Conservation (phyloP, 2,797 vertebrate genomes). For the Pangasius mekongensis region DNA sequence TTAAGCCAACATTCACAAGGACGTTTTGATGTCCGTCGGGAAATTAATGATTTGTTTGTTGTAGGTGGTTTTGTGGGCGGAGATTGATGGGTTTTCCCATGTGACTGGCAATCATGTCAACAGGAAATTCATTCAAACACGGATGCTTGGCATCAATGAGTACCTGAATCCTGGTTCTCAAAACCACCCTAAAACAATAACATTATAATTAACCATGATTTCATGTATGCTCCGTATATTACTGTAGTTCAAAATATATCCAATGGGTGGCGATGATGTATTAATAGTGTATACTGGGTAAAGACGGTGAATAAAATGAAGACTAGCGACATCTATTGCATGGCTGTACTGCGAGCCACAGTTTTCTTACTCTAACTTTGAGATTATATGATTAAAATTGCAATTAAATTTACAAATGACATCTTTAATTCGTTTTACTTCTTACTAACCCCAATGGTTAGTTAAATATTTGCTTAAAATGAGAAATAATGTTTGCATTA, state of each 20-base stretch:
- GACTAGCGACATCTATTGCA: no score
- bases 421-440: neutral
- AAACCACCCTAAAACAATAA: neutral
- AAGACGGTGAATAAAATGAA: no score
- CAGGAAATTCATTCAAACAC: neutral
- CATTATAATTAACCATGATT: neutral
- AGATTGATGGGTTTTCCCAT: neutral
- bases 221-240: neutral
- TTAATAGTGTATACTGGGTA: neutral
- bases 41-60: neutral
- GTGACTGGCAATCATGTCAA: neutral
- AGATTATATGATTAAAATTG: neutral
- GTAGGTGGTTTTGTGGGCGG: neutral
- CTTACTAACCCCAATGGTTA: neutral
- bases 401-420: neutral
- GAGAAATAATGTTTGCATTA: slow-evolving; percentile 52
- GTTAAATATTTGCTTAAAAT: neutral
- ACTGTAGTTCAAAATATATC: neutral
- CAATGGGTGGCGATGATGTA: slow-evolving; percentile 18
- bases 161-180: neutral
- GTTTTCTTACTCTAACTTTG: neutral
- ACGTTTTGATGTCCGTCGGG: neutral
- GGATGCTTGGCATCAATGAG: neutral
- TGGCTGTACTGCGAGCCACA: no score
- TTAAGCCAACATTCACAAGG: no score